Conservation (phyloP, 2,113 vertebrate species). For the Myrmophylax atrothorax region DNA sequence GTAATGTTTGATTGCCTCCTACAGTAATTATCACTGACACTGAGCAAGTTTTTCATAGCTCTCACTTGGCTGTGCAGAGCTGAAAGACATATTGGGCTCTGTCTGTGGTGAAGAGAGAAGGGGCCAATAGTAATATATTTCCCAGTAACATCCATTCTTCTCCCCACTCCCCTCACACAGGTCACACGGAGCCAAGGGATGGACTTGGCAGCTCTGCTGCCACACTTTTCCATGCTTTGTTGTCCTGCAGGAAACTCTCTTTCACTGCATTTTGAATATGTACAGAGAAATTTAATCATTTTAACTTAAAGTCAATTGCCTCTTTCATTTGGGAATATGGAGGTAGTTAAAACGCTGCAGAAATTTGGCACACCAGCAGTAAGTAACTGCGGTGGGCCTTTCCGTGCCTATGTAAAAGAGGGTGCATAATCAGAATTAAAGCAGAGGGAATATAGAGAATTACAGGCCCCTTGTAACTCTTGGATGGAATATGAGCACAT, state of each 20-base stretch:
- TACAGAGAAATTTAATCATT: background rate
- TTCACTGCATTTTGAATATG: background rate
- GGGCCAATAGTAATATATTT: background rate
- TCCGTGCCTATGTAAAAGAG: background rate
- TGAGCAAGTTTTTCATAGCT: background rate
- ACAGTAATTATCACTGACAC: conserved; percentile 25
- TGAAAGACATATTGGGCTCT: background rate
- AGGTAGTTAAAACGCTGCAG: background rate
- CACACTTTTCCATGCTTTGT: background rate
- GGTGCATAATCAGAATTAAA: background rate
- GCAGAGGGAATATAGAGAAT: background rate
- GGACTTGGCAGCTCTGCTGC: rapidly evolving
- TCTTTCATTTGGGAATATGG: background rate
- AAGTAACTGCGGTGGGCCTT: background rate
- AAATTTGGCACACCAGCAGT: background rate
- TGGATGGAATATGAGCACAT: background rate
- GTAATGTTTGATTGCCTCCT: conserved; percentile 11
- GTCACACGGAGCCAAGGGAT: background rate
- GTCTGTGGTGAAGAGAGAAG: background rate
- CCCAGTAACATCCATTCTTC: background rate
- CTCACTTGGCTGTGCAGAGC: background rate
- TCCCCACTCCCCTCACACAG: background rate
- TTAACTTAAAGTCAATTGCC: background rate
- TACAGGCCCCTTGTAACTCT: background rate
- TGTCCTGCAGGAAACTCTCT: background rate